These are phyloP conservation scores for Agonopterix heracliana DNA, from an alignment of 2,888 invertebrate genomes.

Conservation along the genomic window DNA sequence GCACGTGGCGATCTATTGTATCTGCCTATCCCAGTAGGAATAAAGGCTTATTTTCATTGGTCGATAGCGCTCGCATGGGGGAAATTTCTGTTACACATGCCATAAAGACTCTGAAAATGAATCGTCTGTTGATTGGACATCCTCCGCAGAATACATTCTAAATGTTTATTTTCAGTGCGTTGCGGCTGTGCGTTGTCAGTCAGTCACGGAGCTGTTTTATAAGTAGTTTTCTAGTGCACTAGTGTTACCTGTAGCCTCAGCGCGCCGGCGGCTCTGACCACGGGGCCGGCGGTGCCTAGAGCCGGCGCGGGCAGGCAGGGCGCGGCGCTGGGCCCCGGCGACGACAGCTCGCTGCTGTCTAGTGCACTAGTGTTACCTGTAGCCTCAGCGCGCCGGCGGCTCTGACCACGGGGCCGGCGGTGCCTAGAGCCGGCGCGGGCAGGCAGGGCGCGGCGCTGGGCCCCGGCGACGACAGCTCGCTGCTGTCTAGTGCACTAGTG, in stretches of 20 bases:
- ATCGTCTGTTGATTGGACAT: no score
- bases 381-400: constrained; percentile 63
- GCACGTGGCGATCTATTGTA: no score
- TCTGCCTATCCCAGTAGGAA: no score
- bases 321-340: constrained; percentile 12
- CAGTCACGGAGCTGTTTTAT: no score
- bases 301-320: constrained; percentile 27
- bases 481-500: neutral
- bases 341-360: neutral
- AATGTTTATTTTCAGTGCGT: no score
- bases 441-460: constrained; percentile 17
- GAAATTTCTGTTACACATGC: no score
- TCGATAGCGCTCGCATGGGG: no score
- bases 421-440: constrained; percentile 42
- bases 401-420: constrained; percentile 60
- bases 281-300: constrained; percentile 59
- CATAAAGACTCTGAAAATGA: no score
- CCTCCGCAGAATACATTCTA: no score
- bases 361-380: constrained; percentile 39
- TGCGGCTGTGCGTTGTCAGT: no score
- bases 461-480: constrained; percentile 1
- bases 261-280: constrained; percentile 60
- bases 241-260: constrained; percentile 59
- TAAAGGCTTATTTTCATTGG: no score
- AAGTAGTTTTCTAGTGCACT: no score